phyloP scores from a whole-genome alignment of 2,797 vertebrate genomes.

The Coranthus polyacanthus region DNA sequence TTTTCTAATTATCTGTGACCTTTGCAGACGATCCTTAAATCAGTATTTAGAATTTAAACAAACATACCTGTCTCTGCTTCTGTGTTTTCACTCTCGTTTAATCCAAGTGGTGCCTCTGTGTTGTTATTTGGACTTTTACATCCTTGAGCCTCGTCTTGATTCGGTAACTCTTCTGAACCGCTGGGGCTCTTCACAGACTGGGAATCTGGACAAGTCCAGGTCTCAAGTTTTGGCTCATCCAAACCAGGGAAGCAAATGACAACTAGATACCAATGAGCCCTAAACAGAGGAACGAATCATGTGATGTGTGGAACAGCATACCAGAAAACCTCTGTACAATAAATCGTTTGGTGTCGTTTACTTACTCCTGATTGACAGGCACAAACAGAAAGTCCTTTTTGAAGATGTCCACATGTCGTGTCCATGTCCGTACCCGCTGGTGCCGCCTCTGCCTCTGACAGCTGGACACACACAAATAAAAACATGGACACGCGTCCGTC shows the following conservation, averaged over 20 bases:
- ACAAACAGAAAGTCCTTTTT: constrained; percentile 98
- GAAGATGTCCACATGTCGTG: constrained; percentile 97
- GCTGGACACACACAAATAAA: constrained; percentile 46
- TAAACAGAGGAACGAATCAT: constrained; percentile 59
- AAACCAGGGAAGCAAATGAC: constrained; percentile 96
- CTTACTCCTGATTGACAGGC: constrained; percentile 99
- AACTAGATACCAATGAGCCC: constrained; percentile 97
- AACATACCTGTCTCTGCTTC: constrained; percentile 53
- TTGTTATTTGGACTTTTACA: constrained; percentile 31
- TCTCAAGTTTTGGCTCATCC: constrained; percentile 83
- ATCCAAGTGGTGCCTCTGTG: constrained; percentile 19
- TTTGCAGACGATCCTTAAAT: no score
- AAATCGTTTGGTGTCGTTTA: constrained; percentile 23
- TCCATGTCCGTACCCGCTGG: constrained; percentile 96
- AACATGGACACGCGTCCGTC: not conserved
- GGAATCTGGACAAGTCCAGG: constrained; percentile 42
- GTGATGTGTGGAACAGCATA: not conserved
- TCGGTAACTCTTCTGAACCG: constrained; percentile 14
- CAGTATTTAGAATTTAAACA: not conserved
- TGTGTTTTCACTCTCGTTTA: constrained; percentile 32
- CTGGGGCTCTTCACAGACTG: constrained; percentile 7
- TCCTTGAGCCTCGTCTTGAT: constrained; percentile 29
- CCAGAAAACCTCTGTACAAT: not conserved
- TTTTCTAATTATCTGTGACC: no score
- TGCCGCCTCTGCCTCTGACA: constrained; percentile 91